Conservation (phyloP, 2,888 invertebrate species). For the Exocentrus adspersus region DNA sequence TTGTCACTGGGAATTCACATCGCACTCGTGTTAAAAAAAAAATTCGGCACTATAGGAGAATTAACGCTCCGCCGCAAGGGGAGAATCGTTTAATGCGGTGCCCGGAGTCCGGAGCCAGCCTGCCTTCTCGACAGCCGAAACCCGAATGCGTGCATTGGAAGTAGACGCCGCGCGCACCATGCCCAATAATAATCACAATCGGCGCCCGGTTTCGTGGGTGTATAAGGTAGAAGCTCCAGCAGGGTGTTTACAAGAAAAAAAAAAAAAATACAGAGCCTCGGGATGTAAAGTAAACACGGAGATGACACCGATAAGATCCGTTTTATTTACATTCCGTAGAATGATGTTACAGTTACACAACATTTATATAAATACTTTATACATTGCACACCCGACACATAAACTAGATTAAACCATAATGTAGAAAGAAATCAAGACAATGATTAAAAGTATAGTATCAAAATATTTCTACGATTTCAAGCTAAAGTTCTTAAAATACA, state of each 20-base stretch:
- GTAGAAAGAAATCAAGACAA: no score
- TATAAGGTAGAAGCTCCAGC: no score
- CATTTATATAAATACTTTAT: neutral
- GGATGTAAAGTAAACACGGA: no score
- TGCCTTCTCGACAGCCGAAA: slow-evolving; percentile 14
- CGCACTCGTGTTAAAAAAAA: no score
- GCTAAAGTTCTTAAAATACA: no score
- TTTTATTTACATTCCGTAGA: neutral
- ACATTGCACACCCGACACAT: neutral
- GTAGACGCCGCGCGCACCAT: slow-evolving; percentile 11
- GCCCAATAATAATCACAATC: neutral
- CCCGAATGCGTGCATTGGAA: slow-evolving; percentile 15
- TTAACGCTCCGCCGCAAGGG: no score
- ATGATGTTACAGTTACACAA: neutral
- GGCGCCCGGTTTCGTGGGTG: no score
- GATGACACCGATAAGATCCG: neutral
- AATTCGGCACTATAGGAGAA: no score
- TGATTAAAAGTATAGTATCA: no score
- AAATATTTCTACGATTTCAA: no score
- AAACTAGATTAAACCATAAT: neutral
- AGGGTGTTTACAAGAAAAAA: no score
- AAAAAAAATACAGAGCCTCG: no score
- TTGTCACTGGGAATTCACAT: slow-evolving; percentile 42
- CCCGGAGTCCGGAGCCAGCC: neutral
- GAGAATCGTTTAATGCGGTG: neutral